Evolutionary conservation across 2,797 vertebrate species (phyloP), one percentile per base, ranked within the genome.

Genomic region (Lacerta agilis): DNA sequence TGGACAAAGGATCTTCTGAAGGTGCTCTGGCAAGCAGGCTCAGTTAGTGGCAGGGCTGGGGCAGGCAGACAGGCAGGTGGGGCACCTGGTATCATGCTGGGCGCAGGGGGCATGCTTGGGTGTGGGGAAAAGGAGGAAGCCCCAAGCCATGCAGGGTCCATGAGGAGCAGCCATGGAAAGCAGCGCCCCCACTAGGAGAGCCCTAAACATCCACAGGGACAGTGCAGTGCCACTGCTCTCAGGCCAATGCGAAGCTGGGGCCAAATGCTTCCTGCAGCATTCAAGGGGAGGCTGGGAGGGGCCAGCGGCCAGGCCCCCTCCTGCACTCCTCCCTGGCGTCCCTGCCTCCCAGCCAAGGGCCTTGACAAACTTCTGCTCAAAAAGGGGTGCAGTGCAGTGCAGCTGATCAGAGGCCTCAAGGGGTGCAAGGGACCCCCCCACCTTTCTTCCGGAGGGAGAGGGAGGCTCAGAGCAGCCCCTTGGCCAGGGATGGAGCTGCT

Each of bases 131-230:
- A 15, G 58, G 29, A 72, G 1, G 0, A 23, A 2, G 0, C 33
- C 1, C 0, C 20, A 0, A 0, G 0, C 5, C 91, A 29, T 38
- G 83, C 91, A 5, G 5, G 75, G 45, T 0, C 0, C 25, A 3
- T n/a, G 1, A 69, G 1, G 2, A 4, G 86, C 85, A 91, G 38
- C 85, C 77, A 76, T 55, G 8, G 90, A 8, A 61, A 41, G 17
- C 23, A 36, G 2, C 29, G 23, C 58, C 3, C 33, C 81, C 88
- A 1, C 49, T 0, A 11, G 85, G 88, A 90, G 87, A 93, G 92
- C 90, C 87, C 93, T 25, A 87, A 90, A 91, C 89, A 90, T 91
- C 91, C 93, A 91, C 91, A 1, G 91, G 84, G 91, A 90, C 92
- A 86, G 45, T 9, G 45, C 88, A 67, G 23, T 84, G 69, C 91